Evolutionary conservation across 2,113 vertebrate genomes (phyloP), one percentile per base, ranked within the genome.

Genomic region (Chloroceryle aenea): DNA sequence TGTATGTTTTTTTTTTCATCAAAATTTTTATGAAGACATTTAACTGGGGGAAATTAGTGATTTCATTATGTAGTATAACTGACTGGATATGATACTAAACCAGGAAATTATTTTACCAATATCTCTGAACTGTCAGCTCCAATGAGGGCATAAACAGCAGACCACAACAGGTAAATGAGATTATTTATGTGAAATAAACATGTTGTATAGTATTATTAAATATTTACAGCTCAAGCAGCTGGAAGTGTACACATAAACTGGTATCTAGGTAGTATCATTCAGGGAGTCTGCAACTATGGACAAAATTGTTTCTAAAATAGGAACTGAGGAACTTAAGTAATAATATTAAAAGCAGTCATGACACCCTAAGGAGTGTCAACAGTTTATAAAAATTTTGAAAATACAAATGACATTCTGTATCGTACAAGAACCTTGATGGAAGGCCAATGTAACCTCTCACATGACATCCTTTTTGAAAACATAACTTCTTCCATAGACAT

Each of bases 401-500:
- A 75, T 15, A 72, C 12, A 81, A 73, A 89, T 79, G 53, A 58
- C 53, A 47, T 40, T 56, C 62, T 64, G 21, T 10, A 32, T 79
- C 73, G 71, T 64, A 52, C 62, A 94, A 83, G 45, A 66, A 93
- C 96, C 58, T 85, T 76, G 48, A 96, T 64, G n/a, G 71, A 32
- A 95, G 34, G 77, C 77, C 93, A 89, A 95, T 4, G 1, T 89
- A 94, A 95, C 85, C 89, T 93, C 61, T 71, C 0, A 0, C 62
- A 82, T 69, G 77, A 55, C 42, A 92, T 47, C 72, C 85, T 88
- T 93, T 92, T 36, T 71, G 75, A 93, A 96, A 85, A 85, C 42
- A 9, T 79, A 91, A 96, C 58, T 93, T 63, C 89, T 94, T 94
- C 71, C 87, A 82, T 62, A 87, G 62, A 91, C 82, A 94, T 79